A percentile compares a stretch with the other conserved stretches of the same genome.
Evolutionary conservation across 2,113 vertebrate species (phyloP).

Genomic region (Serilophus lunatus): DNA sequence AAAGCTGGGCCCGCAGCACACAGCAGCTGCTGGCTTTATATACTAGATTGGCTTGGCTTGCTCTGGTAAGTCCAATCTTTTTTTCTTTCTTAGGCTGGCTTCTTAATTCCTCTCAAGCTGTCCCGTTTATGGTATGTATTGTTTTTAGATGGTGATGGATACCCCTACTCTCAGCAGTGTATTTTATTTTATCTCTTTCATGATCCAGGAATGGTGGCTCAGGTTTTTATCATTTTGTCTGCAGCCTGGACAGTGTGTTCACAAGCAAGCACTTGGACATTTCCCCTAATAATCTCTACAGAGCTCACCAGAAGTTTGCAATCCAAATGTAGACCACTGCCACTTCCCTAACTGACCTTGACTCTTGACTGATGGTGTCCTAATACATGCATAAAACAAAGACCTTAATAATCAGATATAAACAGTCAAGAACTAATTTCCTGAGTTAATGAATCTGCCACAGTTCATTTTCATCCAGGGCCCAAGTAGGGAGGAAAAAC

Average conservation of each 20-base stretch:
- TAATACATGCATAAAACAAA: neutral
- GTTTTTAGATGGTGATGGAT: neutral
- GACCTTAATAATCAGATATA: neutral
- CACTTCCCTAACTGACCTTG: neutral
- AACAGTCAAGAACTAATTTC: neutral
- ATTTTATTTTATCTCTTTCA: neutral
- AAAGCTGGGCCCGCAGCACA: neutral
- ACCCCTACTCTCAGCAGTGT: rapidly evolving
- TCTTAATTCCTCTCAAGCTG: neutral
- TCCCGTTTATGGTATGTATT: neutral
- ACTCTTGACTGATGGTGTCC: rapidly evolving
- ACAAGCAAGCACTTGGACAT: neutral
- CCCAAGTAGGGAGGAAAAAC: neutral
- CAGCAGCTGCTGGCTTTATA: neutral
- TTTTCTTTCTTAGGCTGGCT: neutral
- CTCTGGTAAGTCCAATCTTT: neutral
- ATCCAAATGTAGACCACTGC: neutral
- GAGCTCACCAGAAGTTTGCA: neutral
- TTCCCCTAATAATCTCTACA: neutral
- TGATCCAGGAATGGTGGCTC: neutral
- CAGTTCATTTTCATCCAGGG: neutral
- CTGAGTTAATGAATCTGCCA: neutral
- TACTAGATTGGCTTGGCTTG: neutral
- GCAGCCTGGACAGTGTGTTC: neutral
- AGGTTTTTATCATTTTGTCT: neutral